Evolutionary conservation across 35 echinoderm and acorn worm genomes (phyloP).

Genomic region (Apostichopus japonicus): DNA sequence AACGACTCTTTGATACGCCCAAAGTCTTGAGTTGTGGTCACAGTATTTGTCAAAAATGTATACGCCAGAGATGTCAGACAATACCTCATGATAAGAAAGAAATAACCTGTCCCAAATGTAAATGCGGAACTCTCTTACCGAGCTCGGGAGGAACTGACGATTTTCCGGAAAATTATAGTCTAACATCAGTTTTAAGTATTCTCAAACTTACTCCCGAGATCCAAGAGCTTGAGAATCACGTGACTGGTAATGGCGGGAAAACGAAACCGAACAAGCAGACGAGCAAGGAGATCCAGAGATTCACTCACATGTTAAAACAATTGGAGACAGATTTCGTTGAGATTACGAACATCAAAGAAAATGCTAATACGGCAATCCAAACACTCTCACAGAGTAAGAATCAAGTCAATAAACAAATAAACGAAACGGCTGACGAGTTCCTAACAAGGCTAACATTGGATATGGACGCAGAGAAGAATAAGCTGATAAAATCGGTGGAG

Average conservation of each 20-base stretch:
- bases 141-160: conserved; percentile 10
- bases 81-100: not conserved
- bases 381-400: not conserved
- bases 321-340: conserved; percentile 17
- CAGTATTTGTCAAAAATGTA: conserved; percentile 27
- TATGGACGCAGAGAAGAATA: not conserved
- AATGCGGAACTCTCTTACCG: not conserved
- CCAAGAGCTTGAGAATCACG: conserved; percentile 13
- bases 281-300: not conserved
- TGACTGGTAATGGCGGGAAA: not conserved
- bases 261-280: not conserved
- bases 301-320: conserved; percentile 9
- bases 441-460: not conserved
- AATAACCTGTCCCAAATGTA: conserved; percentile 15
- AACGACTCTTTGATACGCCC: not conserved
- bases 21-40: conserved; percentile 32
- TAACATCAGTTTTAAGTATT: conserved; percentile 1
- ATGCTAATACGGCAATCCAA: conserved; percentile 11
- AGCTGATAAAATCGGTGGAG: not conserved
- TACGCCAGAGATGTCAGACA: not conserved
- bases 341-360: conserved; percentile 28
- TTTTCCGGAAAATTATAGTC: conserved; percentile 39
- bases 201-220: conserved; percentile 21
- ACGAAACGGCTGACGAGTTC: conserved; percentile 32
- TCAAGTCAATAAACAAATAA: conserved; percentile 30